Base-by-base conservation (phyloP, 2,888 invertebrate genomes). In the Strigamia transsilvanica region DNA sequence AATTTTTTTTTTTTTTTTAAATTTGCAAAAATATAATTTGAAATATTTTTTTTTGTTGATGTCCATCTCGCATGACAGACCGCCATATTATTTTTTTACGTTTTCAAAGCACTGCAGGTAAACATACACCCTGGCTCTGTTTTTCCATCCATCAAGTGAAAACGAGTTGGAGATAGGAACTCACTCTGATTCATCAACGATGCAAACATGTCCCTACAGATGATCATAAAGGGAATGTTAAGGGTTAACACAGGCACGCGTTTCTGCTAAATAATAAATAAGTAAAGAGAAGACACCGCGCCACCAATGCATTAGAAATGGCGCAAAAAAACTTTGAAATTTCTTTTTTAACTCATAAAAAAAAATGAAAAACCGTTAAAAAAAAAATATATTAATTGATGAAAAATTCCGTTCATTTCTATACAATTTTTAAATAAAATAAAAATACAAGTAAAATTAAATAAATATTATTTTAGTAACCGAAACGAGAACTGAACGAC, bases 111-210 rank as follows among this genome's bases (percentile, higher is more conserved):
- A 66, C 3, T 51, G n/a, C 73, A 73, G 73, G 73, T 73, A 73
- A 73, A 73, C 73, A 73, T 32, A 66, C 66, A 73, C 23, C 13
- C 32, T 32, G 23, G 7, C 32, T 73, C 73, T 73, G 27, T 73
- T 73, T 73, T 73, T 73, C 73, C 73, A 73, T 73, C 73, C 73
- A 73, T 73, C 73, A 73, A 73, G 73, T 73, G 73, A 73, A 38
- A 38, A 73, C 73, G 73, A 73, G 73, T 27, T 73, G n/a, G 73
- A 73, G 73, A 73, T 73, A 73, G 73, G 32, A 73, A n/a, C 73
- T 32, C 73, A 73, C 73, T 32, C 73, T 73, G 73, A 73, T 73
- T 73, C 73, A 73, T 73, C 73, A 73, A 73, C 73, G 73, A 73
- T 73, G 73, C 73, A 73, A 73, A 73, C 73, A 32, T 73, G 73